Evolutionary conservation across 2,888 invertebrate species (phyloP), one percentile per base, ranked within the genome.

Genomic region (Cinara cedri): DNA sequence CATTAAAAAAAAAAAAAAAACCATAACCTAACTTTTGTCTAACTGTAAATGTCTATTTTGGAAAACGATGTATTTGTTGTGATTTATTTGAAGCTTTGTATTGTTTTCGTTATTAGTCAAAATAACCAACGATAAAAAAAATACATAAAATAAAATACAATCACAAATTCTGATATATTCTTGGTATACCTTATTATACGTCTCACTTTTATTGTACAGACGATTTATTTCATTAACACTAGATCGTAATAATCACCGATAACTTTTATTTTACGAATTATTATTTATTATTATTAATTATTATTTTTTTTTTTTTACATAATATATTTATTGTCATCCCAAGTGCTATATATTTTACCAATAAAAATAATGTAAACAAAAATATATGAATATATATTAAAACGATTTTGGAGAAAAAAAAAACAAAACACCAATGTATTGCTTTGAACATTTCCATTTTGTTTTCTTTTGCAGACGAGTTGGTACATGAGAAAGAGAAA

Each of bases 401-500:
- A 57, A n/a, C 26, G 57, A 65, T 75, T 75, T 57, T 57, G 57
- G 66, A 66, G 55, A 57, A 55, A 63, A 57, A 65, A 54, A 57
- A 46, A 60, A 70, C 44, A 44, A 49, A 70, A 51, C 8, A n/a
- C n/a, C 51, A 51, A 57, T 62, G 1, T 72, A 49, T 57, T 57
- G 42, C 57, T 72, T 70, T 65, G 46, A 76, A 76, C 74, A 42
- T 84, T 78, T 82, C 82, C 80, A 70, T 81, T 81, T 81, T 81
- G 82, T 82, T 72, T 75, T 81, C 83, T 83, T 83, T 86, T 86
- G 70, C 86, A 89, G 89, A 89, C 86, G 89, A 89, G 84, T 86
- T 89, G 84, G 88, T 89, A 84, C 89, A 89, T 85, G 89, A 89
- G 84, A 92, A 92, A 88, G 92, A 92, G 87, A 91, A 91, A 86